A percentile compares a stretch with the other conserved stretches of the same genome.
Evolutionary conservation across 30 jellyfish, hydroid and myxozoan genomes (phyloP).

Genomic region (Pelagia noctiluca): DNA sequence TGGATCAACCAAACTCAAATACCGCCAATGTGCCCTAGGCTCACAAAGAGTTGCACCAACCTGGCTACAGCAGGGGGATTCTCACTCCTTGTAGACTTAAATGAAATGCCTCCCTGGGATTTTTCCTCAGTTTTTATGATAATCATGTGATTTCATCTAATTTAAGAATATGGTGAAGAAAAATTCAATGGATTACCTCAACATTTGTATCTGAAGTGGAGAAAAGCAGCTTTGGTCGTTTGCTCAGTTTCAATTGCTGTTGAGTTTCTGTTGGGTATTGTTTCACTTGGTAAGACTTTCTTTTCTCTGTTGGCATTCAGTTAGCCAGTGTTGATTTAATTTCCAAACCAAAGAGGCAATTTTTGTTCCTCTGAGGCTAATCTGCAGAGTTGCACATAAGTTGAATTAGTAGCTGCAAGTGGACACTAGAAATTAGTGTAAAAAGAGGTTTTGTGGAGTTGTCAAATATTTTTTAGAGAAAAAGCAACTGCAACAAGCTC

Average conservation of each 20-base stretch:
- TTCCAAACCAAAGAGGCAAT: too few relatives aligned
- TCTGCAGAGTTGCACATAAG: too few relatives aligned
- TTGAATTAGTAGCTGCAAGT: neutral
- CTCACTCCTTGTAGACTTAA: neutral
- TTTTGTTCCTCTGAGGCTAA: too few relatives aligned
- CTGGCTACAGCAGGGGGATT: too few relatives aligned
- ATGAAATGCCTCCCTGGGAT: neutral
- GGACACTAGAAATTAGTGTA: neutral
- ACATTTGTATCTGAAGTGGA: constrained; percentile 62
- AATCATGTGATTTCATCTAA: neutral
- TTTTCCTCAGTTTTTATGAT: neutral
- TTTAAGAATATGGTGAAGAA: constrained; percentile 38
- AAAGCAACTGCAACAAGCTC: too few relatives aligned
- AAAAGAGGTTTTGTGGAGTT: neutral
- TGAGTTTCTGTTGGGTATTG: constrained; percentile 68
- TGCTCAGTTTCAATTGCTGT: constrained; percentile 56
- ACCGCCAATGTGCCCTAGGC: neutral
- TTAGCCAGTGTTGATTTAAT: neutral
- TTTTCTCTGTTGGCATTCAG: neutral
- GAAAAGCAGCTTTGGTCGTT: constrained; percentile 75
- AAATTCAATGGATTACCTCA: constrained; percentile 49
- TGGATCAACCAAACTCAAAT: too few relatives aligned
- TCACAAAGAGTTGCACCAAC: neutral
- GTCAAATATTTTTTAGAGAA: too few relatives aligned
- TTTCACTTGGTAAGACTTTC: constrained; percentile 51